Base-by-base conservation (phyloP, 2,113 vertebrate species). In the Hyla sarda region DNA sequence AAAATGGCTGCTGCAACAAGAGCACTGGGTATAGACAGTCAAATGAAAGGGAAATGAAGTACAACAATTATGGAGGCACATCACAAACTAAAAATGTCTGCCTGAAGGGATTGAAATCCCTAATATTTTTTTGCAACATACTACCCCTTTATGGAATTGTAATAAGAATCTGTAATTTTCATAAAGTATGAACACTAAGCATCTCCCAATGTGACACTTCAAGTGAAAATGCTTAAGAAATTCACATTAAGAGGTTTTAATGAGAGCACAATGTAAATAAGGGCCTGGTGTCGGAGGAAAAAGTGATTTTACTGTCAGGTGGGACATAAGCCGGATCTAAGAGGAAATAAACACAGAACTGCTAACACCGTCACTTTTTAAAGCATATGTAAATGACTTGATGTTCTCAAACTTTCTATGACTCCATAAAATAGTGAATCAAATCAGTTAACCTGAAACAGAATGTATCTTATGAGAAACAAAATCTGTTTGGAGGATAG, bases 401-500 rank as follows among this genome's bases (percentile, higher is more conserved):
- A 86, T 47, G 77, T 69, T 71, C 65, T 56, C 32, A 86, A 80
- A 58, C 84, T 80, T 86, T 62, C 62, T 80, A 81, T 23, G 48
- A 72, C 65, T 86, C 84, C n/a, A 86, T 86, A 58, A 86, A 73
- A 72, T 30, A 47, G 62, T 25, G 54, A 23, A 81, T 73, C 32
- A 81, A 86, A 86, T 71, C 84, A 60, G 84, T 21, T 41, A 60
- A 86, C 76, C 84, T 86, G 76, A 81, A 81, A 80, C 48, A 71
- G 72, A 71, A 86, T 50, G 23, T 58, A 84, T 69, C 32, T 81
- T 60, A 86, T 19, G 50, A 73, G 32, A 45, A 25, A 78, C n/a
- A 72, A 65, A 86, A 81, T 73, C 52, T 58, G 25, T 60, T 47
- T 65, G n/a, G 65, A 58, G 65, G 65, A 19, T 60, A 12, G 47